A percentile compares a stretch with the other conserved stretches of the same genome.
Evolutionary conservation across 2,888 invertebrate genomes (phyloP).

Genomic region (Pycnomerus fuliginosus): DNA sequence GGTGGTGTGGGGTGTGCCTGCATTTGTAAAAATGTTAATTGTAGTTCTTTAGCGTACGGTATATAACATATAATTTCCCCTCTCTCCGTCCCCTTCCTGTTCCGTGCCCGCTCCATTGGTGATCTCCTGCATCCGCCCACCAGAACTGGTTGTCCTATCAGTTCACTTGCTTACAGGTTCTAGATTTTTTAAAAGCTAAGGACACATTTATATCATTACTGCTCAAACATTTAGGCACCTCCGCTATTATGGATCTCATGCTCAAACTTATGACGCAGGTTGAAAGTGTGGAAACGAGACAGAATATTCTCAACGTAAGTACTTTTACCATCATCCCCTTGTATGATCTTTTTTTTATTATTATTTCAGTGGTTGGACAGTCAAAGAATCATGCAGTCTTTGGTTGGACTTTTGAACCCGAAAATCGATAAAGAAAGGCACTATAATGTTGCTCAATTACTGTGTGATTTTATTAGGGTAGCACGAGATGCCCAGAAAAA

Average conservation of each 20-base stretch:
- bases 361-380: constrained; percentile 86
- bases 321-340: too few relatives aligned
- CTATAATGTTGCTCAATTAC: constrained; percentile 82
- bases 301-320: constrained; percentile 69
- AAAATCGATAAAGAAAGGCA: constrained; percentile 74
- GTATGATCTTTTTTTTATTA: too few relatives aligned
- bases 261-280: constrained; percentile 82
- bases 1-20: too few relatives aligned
- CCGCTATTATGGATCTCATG: constrained; percentile 92
- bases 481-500: constrained; percentile 61
- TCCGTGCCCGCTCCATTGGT: constrained; percentile 27
- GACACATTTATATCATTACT: constrained; percentile 85
- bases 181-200: constrained; percentile 87
- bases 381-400: constrained; percentile 80
- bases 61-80: constrained; percentile 34
- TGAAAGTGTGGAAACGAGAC: constrained; percentile 70
- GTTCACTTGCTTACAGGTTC: constrained; percentile 86
- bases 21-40: constrained; percentile 4
- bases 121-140: constrained; percentile 33
- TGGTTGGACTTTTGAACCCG: constrained; percentile 66
- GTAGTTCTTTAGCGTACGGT: constrained; percentile 23
- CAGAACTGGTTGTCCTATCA: constrained; percentile 92
- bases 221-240: constrained; percentile 87
- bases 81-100: constrained; percentile 32
- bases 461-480: constrained; percentile 80